A percentile compares a stretch with the other conserved stretches of the same genome.
Conservation (phyloP, 1,140 invertebrate genomes). For the Sminthurides bifidus region DNA sequence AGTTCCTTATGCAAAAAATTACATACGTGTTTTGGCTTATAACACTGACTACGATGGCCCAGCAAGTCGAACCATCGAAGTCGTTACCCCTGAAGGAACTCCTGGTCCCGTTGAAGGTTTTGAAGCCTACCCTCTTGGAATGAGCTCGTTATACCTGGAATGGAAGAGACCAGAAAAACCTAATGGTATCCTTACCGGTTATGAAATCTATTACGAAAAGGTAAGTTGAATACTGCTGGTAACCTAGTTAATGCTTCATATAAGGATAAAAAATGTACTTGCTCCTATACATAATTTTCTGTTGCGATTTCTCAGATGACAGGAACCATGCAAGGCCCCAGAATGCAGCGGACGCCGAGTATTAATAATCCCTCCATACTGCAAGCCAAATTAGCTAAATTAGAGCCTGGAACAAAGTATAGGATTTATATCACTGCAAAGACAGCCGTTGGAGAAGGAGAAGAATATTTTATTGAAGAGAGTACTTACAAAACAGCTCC, state of each 20-base stretch:
- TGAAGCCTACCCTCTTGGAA: slow-evolving; percentile 71
- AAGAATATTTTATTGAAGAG: slow-evolving; percentile 66
- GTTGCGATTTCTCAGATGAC: slow-evolving; percentile 28
- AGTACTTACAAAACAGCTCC: slow-evolving; percentile 47
- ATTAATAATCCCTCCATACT: slow-evolving; percentile 61
- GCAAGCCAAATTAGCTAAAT: slow-evolving; percentile 69
- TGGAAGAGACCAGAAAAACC: slow-evolving; percentile 88
- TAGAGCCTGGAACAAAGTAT: slow-evolving; percentile 78
- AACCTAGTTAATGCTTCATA: neutral
- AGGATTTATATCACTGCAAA: slow-evolving; percentile 69
- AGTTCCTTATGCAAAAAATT: slow-evolving; percentile 78
- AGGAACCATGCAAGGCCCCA: slow-evolving; percentile 43
- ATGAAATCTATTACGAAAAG: slow-evolving; percentile 78
- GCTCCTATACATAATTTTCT: neutral
- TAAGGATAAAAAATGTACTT: neutral
- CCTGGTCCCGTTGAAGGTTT: slow-evolving; percentile 78
- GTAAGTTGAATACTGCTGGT: slow-evolving; percentile 38
- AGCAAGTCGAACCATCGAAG: slow-evolving; percentile 65
- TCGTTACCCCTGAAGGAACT: slow-evolving; percentile 79
- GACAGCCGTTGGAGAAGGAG: slow-evolving; percentile 70
- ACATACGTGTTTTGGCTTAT: slow-evolving; percentile 74
- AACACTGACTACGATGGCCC: slow-evolving; percentile 85
- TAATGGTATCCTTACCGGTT: slow-evolving; percentile 86
- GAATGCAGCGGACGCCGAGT: slow-evolving; percentile 58
- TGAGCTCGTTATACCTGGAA: slow-evolving; percentile 69